Conservation (phyloP, 2,888 invertebrate species). For the Brenthis ino region DNA sequence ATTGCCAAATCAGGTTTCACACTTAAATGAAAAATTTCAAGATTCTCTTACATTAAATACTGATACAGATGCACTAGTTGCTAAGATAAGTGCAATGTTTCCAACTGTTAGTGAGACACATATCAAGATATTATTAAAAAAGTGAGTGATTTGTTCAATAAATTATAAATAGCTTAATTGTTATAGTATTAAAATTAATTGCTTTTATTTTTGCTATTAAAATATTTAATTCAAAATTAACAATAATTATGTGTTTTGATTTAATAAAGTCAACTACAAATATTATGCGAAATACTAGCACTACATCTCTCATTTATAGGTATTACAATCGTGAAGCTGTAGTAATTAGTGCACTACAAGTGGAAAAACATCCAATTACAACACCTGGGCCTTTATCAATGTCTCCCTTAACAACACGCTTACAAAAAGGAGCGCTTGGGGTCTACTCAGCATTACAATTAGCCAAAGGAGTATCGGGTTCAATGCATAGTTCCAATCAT, state of each 20-base stretch:
- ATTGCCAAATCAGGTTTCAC: constrained; percentile 73
- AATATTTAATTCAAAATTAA: no score
- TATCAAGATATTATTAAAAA: constrained; percentile 92
- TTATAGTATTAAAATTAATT: neutral
- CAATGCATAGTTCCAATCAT: constrained; percentile 80
- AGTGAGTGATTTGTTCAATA: constrained; percentile 84
- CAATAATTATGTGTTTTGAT: no score
- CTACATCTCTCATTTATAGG: constrained; percentile 71
- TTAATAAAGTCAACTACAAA: neutral
- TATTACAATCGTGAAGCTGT: constrained; percentile 96
- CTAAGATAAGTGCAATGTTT: constrained; percentile 93
- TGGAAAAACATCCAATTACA: constrained; percentile 94
- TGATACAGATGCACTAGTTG: constrained; percentile 88
- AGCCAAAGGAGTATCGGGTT: constrained; percentile 73
- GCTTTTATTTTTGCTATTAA: neutral
- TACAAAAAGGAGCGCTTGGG: constrained; percentile 77
- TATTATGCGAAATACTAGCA: neutral
- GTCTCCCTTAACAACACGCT: constrained; percentile 84
- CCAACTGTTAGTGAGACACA: constrained; percentile 95
- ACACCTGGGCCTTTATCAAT: constrained; percentile 92
- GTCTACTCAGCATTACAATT: constrained; percentile 79
- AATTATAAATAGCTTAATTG: no score
- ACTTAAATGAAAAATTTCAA: constrained; percentile 77
- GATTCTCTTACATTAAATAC: constrained; percentile 85
- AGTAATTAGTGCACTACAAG: constrained; percentile 95